Base-by-base conservation (phyloP, 2,797 vertebrate species). In the Pipistrellus pygmaeus region DNA sequence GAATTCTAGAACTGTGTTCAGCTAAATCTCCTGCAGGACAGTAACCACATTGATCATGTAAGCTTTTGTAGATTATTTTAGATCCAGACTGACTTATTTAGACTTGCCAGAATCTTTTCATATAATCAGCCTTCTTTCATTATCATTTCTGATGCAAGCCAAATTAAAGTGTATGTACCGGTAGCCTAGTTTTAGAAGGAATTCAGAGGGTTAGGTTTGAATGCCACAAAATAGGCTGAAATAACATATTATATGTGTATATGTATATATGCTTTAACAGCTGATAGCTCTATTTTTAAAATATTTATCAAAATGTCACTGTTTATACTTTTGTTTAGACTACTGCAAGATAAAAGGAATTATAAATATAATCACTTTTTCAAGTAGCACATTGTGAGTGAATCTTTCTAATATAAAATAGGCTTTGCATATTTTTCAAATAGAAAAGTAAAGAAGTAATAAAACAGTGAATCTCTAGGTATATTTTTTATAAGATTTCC, bases 1-100 rank as follows among this genome's bases (percentile, higher is more conserved):
- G 93, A 68, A 32, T 14, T 78, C 51, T 23, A 44, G 38, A 90
- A 69, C 18, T 60, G 3, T 60, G 23, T 48, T 72, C 25, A 68
- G 35, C 57, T 51, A 84, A 90, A 60, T 85, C 72, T 93, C 76
- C 55, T 75, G 2, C 17, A 85, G 23, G 51, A 83, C 2, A 88
- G 48, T 14, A 71, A 30, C 66, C 57, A 83, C 27, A 82, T 0
- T 81, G 30, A 72, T 88, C 73, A 60, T 78, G 10, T 30, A 87
- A 76, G 35, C 38, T 73, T 85, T 90, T 66, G 55, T 8, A 82
- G 69, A 90, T 88, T 78, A 60, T 80, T 88, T 76, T 62, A 83
- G 60, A 35, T 30, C 32, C 25, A 57, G 12, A 32, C 21, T 53
- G 41, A 78, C 82, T 68, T 62, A 86, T 69, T 96, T 82, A 57